These are phyloP conservation scores for Hemithea aestivaria DNA, from an alignment of 2,888 invertebrate species.

Conservation along the genomic window DNA sequence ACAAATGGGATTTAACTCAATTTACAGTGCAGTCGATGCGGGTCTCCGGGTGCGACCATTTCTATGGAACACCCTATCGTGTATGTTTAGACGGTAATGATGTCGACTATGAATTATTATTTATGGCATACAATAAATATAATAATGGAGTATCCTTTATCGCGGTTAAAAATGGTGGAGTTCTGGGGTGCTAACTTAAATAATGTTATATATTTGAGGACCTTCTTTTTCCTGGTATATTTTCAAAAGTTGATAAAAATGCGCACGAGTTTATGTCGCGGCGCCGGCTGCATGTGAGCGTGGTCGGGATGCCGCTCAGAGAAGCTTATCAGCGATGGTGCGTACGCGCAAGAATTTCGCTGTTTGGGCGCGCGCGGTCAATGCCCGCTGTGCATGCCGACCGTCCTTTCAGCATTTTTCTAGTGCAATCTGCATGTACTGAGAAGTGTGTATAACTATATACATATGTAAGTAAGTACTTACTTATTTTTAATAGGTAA, in stretches of 20 bases:
- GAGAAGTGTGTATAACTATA: too few relatives aligned
- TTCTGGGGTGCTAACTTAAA: too few relatives aligned
- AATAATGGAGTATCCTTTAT: too few relatives aligned
- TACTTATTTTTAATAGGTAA: too few relatives aligned
- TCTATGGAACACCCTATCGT: constrained; percentile 8
- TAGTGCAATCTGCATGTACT: constrained; percentile 9
- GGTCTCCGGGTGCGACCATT: constrained; percentile 14
- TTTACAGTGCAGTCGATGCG: constrained; percentile 11
- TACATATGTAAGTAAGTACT: too few relatives aligned
- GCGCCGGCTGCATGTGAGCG: constrained; percentile 20
- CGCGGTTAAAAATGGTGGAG: too few relatives aligned
- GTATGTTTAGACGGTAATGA: constrained; percentile 1
- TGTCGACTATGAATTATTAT: constrained; percentile 2
- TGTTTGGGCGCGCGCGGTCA: constrained; percentile 38
- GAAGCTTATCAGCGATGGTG: constrained; percentile 54
- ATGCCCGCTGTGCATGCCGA: constrained; percentile 9
- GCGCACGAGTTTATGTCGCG: constrained; percentile 15
- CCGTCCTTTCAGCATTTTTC: constrained; percentile 48
- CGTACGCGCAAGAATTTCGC: constrained; percentile 70
- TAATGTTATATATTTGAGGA: too few relatives aligned
- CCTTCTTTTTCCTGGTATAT: too few relatives aligned
- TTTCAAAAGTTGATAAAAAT: constrained; percentile 36
- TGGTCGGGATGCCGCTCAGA: constrained; percentile 55
- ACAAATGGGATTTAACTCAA: constrained; percentile 10
- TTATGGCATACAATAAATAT: too few relatives aligned